Percentiles rank a stretch among this genome's conserved stretches.
Evolutionary conservation across 2,113 vertebrate species (phyloP).

Genomic region (Heterochromis multidens): DNA sequence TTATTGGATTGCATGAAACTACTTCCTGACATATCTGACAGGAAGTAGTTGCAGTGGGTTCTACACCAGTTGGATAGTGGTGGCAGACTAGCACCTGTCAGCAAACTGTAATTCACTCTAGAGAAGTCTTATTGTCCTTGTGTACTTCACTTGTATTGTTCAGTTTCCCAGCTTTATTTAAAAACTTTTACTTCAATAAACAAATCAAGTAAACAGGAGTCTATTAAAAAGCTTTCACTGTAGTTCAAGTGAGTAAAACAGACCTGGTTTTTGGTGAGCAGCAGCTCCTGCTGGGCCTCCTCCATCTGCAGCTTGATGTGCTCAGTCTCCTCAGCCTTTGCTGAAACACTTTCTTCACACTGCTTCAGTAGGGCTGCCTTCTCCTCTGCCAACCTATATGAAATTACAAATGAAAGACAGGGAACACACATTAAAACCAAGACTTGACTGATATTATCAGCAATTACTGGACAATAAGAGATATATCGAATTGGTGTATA

Average conservation of each 20-base stretch:
- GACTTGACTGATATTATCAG: neutral
- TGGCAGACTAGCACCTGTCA: neutral
- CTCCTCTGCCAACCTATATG: conserved; percentile 52
- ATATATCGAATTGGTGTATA: neutral
- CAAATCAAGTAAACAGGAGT: neutral
- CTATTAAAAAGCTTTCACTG: neutral
- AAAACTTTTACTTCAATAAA: neutral
- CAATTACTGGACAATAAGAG: neutral
- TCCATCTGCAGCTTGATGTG: conserved; percentile 41
- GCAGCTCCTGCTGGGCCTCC: conserved; percentile 54
- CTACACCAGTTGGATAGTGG: neutral
- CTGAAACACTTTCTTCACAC: conserved; percentile 59
- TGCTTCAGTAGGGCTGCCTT: conserved; percentile 47
- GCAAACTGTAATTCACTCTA: neutral
- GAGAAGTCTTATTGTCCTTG: neutral
- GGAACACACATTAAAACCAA: neutral
- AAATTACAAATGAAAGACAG: neutral
- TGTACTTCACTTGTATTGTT: neutral
- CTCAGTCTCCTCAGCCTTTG: conserved; percentile 57
- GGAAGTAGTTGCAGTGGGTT: no score
- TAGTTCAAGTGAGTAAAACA: neutral
- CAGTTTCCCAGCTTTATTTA: neutral
- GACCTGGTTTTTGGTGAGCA: conserved; percentile 60
- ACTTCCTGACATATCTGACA: neutral
- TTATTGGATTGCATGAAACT: neutral